Evolutionary conservation across 35 echinoderm and acorn worm species (phyloP).

Genomic region (Ophioderma brevispina): DNA sequence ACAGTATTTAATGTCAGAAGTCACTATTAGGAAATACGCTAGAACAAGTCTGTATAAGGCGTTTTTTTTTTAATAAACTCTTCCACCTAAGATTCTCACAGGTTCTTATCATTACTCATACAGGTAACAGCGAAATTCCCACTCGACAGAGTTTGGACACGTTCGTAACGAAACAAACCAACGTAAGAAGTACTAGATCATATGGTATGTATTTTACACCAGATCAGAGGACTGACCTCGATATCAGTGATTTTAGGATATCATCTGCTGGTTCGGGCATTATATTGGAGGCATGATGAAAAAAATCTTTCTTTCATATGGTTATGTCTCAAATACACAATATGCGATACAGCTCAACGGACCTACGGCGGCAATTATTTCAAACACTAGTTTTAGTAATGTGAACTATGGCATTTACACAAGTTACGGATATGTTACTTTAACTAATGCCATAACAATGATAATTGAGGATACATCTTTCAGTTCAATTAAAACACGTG

Average conservation of each 20-base stretch:
- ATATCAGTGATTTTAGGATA: not conserved
- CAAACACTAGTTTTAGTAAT: not conserved
- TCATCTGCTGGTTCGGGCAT: not conserved
- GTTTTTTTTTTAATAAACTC: no score
- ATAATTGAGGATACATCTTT: not conserved
- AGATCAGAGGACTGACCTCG: not conserved
- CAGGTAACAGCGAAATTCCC: not conserved
- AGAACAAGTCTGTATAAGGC: no score
- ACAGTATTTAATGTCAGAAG: no score
- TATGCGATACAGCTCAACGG: not conserved
- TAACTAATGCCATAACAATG: not conserved
- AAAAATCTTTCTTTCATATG: not conserved
- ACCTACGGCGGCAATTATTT: not conserved
- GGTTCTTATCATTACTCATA: no score
- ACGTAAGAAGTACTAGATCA: not conserved
- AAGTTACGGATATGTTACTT: not conserved
- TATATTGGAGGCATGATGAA: not conserved
- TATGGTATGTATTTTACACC: not conserved
- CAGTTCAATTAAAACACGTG: not conserved
- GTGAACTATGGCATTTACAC: not conserved
- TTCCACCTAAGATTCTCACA: no score
- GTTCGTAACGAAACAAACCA: not conserved
- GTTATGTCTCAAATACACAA: not conserved
- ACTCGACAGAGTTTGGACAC: not conserved
- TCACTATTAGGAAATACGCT: no score